Conservation (phyloP, 2,113 vertebrate species). For the Phylloscopus trochilus region DNA sequence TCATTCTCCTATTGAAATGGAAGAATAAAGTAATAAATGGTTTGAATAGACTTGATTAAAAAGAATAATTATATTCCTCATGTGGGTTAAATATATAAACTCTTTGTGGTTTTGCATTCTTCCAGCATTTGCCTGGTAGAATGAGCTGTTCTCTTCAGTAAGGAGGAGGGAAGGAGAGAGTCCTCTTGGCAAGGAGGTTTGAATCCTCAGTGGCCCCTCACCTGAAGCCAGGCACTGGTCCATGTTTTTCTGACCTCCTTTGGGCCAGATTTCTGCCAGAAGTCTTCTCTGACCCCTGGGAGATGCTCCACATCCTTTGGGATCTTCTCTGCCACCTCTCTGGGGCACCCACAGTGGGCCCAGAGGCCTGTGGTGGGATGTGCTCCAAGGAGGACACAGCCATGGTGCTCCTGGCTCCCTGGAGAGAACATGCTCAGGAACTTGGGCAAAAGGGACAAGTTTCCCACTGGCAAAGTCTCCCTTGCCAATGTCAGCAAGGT, state of each 20-base stretch:
- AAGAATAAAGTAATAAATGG: constrained; percentile 75
- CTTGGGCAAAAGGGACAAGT: not conserved
- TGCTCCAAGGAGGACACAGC: not conserved
- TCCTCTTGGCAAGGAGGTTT: not conserved
- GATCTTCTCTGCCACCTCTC: not conserved
- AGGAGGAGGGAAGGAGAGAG: not conserved
- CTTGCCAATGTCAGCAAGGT: not conserved
- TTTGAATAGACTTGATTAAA: constrained; percentile 75
- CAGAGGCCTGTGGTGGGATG: fast-evolving
- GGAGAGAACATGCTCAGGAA: not conserved
- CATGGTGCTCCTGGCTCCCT: fast-evolving
- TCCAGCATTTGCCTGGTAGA: constrained; percentile 8
- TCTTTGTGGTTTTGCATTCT: constrained; percentile 54
- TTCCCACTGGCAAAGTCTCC: not conserved
- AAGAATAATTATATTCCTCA: constrained; percentile 71
- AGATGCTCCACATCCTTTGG: not conserved
- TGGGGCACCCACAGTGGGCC: not conserved
- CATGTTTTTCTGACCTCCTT: not conserved
- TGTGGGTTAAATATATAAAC: constrained; percentile 67
- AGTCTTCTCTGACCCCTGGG: not conserved
- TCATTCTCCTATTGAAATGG: constrained; percentile 70
- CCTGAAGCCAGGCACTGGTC: not conserved
- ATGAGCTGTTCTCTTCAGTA: not conserved
- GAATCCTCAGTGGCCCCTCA: not conserved
- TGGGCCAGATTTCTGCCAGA: not conserved